A percentile compares a stretch with the other conserved stretches of the same genome.
Evolutionary conservation across 2,113 vertebrate species (phyloP).

Genomic region (Lagopus leucura): DNA sequence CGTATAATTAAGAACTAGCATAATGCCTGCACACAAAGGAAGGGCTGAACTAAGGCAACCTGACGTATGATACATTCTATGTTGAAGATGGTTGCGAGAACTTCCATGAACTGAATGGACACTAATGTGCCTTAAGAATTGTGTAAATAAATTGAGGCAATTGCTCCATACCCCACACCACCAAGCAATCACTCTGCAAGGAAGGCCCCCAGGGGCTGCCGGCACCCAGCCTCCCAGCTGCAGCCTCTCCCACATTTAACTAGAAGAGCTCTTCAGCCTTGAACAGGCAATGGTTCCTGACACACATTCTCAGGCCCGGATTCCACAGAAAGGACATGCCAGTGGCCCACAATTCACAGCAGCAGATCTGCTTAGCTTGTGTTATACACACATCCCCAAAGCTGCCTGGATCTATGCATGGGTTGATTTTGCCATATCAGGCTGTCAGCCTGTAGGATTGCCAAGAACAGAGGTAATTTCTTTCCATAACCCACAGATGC

Average conservation of each 20-base stretch:
- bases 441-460: neutral
- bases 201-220: neutral
- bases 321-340: neutral
- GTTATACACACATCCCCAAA: fast-evolving
- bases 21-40: conserved; percentile 51
- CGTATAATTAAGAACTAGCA: conserved; percentile 58
- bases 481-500: neutral
- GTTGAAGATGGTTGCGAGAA: neutral
- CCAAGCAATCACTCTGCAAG: neutral
- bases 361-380: neutral
- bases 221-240: neutral
- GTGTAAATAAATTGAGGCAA: neutral
- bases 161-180: neutral
- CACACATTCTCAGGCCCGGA: neutral
- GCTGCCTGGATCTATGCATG: fast-evolving
- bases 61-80: neutral
- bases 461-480: neutral
- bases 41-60: conserved; percentile 25
- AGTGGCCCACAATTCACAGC: fast-evolving
- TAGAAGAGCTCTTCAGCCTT: neutral
- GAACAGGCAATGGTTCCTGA: neutral
- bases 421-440: neutral
- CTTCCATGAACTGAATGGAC: neutral
- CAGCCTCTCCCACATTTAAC: neutral
- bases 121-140: neutral